Base-by-base conservation (phyloP, 2,888 invertebrate genomes). In the Cephus runcator region DNA sequence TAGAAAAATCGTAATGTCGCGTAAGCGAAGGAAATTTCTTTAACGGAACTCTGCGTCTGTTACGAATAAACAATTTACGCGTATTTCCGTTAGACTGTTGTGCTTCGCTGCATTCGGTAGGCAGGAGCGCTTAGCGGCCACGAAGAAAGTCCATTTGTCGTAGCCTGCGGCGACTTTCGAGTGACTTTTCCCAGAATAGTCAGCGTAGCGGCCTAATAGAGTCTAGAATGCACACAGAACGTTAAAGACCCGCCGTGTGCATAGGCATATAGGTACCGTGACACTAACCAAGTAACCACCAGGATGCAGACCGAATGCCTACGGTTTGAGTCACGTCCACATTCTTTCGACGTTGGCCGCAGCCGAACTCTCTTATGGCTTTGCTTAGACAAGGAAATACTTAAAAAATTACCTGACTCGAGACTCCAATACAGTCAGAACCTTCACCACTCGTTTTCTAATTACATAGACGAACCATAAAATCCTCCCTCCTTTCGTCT, bases 231-330 rank as follows among this genome's bases (percentile, higher is more conserved):
- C 56, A 23, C 56, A 56, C 56, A 23, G 23, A 56, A 23, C 56
- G 56, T 56, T 56, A 56, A 56, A 56, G 23, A 56, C 56, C 56
- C 56, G 23, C 23, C 56, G 56, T 56, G 56, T 23, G 23, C 56
- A 23, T 23, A 56, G 56, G 56, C 23, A 56, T 56, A 56, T 23
- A 56, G 23, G 56, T 56, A 23, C 23, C 56, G 56, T 56, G 56
- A 56, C 56, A 56, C 56, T 56, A 56, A 56, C 56, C 56, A 56
- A 23, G 56, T 56, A 56, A 56, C 56, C 81, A 82, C 81, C 83
- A 83, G 83, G 85, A 84, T 84, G 84, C 85, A 84, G 85, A 81
- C 83, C 79, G 83, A 84, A 84, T 86, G 81, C 85, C 85, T 83
- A 80, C 79, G 83, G 83, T 85, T 85, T 84, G 85, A 85, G 84